phyloP scores from a whole-genome alignment of 2,888 invertebrate species.

The Perizoma affinitatum region DNA sequence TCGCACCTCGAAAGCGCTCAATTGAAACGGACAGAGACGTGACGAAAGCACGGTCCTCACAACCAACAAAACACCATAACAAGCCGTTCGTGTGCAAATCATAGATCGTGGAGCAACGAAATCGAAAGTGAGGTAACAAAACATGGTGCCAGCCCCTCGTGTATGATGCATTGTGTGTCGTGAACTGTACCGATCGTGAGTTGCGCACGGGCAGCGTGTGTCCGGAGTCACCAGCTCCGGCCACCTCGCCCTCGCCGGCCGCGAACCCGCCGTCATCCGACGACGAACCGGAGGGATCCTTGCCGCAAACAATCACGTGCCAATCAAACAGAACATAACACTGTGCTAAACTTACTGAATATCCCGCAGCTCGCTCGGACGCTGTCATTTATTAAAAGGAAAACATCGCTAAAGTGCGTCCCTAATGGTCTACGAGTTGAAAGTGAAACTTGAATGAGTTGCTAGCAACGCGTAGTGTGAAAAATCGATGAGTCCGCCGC shows the following conservation, averaged over 20 bases:
- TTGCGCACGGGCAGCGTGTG: constrained; percentile 83
- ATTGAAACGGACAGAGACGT: constrained; percentile 44
- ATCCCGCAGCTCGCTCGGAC: constrained; percentile 44
- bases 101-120: constrained; percentile 73
- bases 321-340: constrained; percentile 59
- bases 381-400: constrained; percentile 44
- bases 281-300: constrained; percentile 81
- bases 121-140: constrained; percentile 58
- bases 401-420: constrained; percentile 52
- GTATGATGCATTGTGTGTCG: constrained; percentile 53
- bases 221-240: constrained; percentile 68
- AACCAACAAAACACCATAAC: constrained; percentile 62
- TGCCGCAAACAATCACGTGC: constrained; percentile 71
- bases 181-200: constrained; percentile 78
- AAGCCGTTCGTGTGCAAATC: constrained; percentile 78
- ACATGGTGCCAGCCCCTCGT: constrained; percentile 49
- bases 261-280: constrained; percentile 82
- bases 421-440: constrained; percentile 62
- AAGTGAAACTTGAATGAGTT: constrained; percentile 72
- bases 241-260: constrained; percentile 66
- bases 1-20: constrained; percentile 42
- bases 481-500: constrained; percentile 73
- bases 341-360: constrained; percentile 59
- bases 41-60: constrained; percentile 62
- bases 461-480: constrained; percentile 57